These are phyloP conservation scores for Palythoa caribaeorum DNA, from an alignment of 92 coral and sea anemone species.

Conservation along the genomic window DNA sequence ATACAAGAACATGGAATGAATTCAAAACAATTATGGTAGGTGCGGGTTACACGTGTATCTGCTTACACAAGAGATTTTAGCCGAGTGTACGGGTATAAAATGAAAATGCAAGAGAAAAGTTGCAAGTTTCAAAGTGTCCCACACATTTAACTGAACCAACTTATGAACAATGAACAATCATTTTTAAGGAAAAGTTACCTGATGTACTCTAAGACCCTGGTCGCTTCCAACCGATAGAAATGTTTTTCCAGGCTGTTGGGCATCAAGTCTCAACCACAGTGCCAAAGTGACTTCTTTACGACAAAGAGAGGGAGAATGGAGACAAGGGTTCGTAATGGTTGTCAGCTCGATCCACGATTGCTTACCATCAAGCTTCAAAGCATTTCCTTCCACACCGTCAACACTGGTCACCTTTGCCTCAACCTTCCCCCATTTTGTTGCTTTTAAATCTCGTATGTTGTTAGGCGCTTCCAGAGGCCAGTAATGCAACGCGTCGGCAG, in stretches of 20 bases:
- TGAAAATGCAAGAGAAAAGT: no score
- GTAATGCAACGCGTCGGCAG: background rate
- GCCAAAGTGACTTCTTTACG: background rate
- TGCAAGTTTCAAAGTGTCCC: background rate
- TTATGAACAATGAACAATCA: no score
- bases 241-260: constrained; percentile 11
- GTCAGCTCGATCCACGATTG: constrained; percentile 20
- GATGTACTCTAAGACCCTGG: constrained; percentile 39
- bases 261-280: background rate
- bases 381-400: constrained; percentile 34
- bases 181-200: background rate
- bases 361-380: constrained; percentile 22
- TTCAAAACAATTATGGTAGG: background rate
- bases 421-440: constrained; percentile 17
- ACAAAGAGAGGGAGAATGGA: background rate
- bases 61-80: background rate
- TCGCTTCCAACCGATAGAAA: constrained; percentile 16
- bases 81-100: background rate
- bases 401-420: background rate
- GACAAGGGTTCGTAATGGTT: constrained; percentile 14
- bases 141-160: background rate
- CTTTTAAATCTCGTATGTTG: constrained; percentile 22
- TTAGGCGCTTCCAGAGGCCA: constrained; percentile 30
- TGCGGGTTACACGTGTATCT: background rate
- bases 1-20: background rate